A percentile compares a stretch with the other conserved stretches of the same genome.
These are phyloP conservation scores for Alca torda DNA, from an alignment of 2,797 vertebrate species.

Conservation along the genomic window DNA sequence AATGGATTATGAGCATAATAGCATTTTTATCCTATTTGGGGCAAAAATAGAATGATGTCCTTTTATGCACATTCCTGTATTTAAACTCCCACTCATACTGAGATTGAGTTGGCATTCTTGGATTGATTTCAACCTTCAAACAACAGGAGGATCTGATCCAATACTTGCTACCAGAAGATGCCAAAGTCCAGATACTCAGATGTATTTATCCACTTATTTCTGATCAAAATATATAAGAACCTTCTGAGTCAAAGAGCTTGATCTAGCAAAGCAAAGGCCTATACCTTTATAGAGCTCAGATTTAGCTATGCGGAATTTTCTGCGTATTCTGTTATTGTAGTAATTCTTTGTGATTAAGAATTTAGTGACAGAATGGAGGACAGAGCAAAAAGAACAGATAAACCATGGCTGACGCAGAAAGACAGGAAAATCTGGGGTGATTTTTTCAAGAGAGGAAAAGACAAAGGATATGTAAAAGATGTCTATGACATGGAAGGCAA, in stretches of 20 bases:
- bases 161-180: background rate
- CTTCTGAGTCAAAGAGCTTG: background rate
- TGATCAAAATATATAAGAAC: background rate
- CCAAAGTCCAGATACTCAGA: background rate
- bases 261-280: background rate
- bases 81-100: background rate
- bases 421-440: background rate
- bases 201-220: background rate
- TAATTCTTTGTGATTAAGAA: background rate
- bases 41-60: background rate
- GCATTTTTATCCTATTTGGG: background rate
- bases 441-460: background rate
- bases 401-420: background rate
- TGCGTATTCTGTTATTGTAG: background rate
- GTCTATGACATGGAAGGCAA: background rate
- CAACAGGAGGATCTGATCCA: background rate
- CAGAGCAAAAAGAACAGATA: background rate
- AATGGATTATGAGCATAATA: background rate
- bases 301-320: background rate
- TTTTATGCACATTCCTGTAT: background rate
- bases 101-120: background rate
- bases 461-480: background rate
- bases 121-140: background rate
- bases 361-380: background rate
- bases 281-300: background rate